These are phyloP conservation scores for Mycteria americana DNA, from an alignment of 2,797 vertebrate genomes.

Conservation along the genomic window DNA sequence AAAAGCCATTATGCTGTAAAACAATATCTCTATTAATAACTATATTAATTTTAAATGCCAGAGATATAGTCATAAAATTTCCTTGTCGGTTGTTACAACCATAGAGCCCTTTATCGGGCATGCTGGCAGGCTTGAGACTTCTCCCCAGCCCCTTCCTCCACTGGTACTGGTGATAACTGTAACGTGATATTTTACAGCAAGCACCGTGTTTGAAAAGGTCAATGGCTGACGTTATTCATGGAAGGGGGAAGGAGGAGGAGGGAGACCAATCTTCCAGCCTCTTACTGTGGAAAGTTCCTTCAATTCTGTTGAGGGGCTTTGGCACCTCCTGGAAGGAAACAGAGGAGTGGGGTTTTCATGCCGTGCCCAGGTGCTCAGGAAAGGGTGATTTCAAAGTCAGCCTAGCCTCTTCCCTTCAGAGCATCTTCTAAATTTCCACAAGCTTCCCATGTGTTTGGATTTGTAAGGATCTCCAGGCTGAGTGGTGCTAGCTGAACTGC, in stretches of 20 bases:
- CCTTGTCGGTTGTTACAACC: neutral
- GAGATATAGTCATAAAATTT: constrained; percentile 20
- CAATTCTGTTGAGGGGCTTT: neutral
- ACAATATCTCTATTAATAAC: constrained; percentile 46
- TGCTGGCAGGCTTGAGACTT: neutral
- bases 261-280: neutral
- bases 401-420: neutral
- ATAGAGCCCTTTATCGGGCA: neutral
- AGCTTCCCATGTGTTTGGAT: accelerated
- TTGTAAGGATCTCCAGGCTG: neutral
- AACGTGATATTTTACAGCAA: neutral
- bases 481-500: neutral
- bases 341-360: neutral
- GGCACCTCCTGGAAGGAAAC: neutral
- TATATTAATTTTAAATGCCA: constrained; percentile 67
- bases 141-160: neutral
- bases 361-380: neutral
- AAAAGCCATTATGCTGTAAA: constrained; percentile 45
- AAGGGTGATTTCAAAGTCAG: neutral
- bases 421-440: neutral
- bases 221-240: neutral
- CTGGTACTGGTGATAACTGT: neutral
- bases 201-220: constrained; percentile 19
- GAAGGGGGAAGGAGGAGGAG: neutral
- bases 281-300: neutral